These are phyloP conservation scores for Arrhamphus sclerolepis DNA, from an alignment of 2,797 vertebrate species.

Conservation along the genomic window DNA sequence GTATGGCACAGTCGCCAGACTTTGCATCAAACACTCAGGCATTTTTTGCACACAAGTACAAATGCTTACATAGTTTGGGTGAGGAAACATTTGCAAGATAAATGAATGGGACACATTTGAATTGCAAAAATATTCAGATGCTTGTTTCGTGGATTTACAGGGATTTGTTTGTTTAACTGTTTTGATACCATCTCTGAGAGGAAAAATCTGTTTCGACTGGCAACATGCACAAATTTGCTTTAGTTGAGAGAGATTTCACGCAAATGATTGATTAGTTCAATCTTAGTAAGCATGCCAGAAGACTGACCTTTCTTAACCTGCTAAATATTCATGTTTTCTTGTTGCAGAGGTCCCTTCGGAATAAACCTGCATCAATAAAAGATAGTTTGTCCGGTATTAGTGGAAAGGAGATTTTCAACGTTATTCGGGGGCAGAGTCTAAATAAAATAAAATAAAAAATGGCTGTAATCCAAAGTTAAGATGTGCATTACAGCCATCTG, in stretches of 20 bases:
- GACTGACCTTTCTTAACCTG: conserved; percentile 56
- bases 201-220: neutral
- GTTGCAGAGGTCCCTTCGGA: conserved; percentile 47
- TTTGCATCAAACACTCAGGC: conserved; percentile 30
- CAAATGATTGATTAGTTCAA: conserved; percentile 53
- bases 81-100: conserved; percentile 18
- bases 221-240: conserved; percentile 5
- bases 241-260: conserved; percentile 36
- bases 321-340: conserved; percentile 68
- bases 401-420: conserved; percentile 41
- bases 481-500: conserved; percentile 67
- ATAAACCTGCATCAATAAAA: conserved; percentile 52
- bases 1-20: conserved; percentile 22
- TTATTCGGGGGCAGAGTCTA: conserved; percentile 41
- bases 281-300: conserved; percentile 27
- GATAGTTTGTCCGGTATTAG: conserved; percentile 52
- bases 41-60: conserved; percentile 21
- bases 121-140: conserved; percentile 32
- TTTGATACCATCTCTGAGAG: neutral
- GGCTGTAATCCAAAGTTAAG: conserved; percentile 47
- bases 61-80: conserved; percentile 27
- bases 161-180: conserved; percentile 26
- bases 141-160: conserved; percentile 26
- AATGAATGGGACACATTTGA: conserved; percentile 18
- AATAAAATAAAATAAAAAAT: too few relatives aligned